Conservation (phyloP, 2,888 invertebrate species). For the Clepsis dumicolana region DNA sequence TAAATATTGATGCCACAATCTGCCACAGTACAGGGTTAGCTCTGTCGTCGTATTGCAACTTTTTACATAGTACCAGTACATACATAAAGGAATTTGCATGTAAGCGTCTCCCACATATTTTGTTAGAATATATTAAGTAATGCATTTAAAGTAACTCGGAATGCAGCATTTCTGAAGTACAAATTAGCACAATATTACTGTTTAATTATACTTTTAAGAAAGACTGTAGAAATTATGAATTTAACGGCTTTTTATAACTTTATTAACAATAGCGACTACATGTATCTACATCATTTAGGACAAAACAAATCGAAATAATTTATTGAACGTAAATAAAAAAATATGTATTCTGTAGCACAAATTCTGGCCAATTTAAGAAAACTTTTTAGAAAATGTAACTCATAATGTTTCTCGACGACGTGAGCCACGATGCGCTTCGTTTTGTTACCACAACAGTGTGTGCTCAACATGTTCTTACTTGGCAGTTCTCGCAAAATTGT, state of each 20-base stretch:
- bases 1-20: conserved; percentile 27
- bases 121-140: not conserved
- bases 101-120: not conserved
- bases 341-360: not conserved
- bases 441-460: conserved; percentile 28
- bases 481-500: conserved; percentile 22
- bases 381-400: conserved; percentile 11
- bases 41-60: conserved; percentile 3
- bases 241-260: not conserved
- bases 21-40: not conserved
- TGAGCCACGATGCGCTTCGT: conserved; percentile 14
- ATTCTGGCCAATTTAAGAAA: not conserved
- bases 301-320: too few species aligned
- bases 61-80: not conserved
- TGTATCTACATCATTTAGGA: too few species aligned
- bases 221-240: not conserved
- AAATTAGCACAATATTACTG: not conserved
- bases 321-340: not conserved
- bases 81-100: not conserved
- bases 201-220: not conserved
- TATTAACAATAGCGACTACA: too few species aligned
- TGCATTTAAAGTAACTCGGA: not conserved
- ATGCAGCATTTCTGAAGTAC: not conserved
- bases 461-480: conserved; percentile 23
- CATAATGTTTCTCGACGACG: conserved; percentile 1